These are phyloP conservation scores for Drosophila picticornis DNA, from an alignment of 2,888 invertebrate genomes.

Conservation along the genomic window DNA sequence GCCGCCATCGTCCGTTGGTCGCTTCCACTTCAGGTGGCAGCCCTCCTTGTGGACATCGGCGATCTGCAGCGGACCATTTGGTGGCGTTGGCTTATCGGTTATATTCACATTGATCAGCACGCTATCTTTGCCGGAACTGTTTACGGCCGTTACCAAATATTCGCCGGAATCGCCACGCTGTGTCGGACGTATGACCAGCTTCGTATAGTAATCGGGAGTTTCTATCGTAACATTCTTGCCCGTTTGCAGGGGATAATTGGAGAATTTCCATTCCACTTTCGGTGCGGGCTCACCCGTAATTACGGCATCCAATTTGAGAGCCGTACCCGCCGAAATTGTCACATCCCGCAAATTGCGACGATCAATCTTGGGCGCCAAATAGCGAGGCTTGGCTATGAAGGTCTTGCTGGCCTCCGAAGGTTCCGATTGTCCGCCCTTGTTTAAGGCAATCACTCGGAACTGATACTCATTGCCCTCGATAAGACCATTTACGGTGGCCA, in stretches of 20 bases:
- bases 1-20: slow-evolving; percentile 97
- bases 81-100: slow-evolving; percentile 94
- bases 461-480: slow-evolving; percentile 98
- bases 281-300: slow-evolving; percentile 98
- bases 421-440: slow-evolving; percentile 97
- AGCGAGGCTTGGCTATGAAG: slow-evolving; percentile 94
- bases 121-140: slow-evolving; percentile 94
- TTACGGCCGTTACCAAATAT: slow-evolving; percentile 93
- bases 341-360: slow-evolving; percentile 95
- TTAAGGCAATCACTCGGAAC: slow-evolving; percentile 97
- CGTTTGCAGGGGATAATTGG: slow-evolving; percentile 90
- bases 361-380: slow-evolving; percentile 98
- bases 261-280: slow-evolving; percentile 95
- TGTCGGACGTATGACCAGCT: slow-evolving; percentile 93
- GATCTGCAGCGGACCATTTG: slow-evolving; percentile 95
- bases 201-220: slow-evolving; percentile 94
- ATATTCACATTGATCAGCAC: slow-evolving; percentile 93
- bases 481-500: slow-evolving; percentile 94
- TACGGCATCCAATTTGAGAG: slow-evolving; percentile 96
- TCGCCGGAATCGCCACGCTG: slow-evolving; percentile 93
- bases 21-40: slow-evolving; percentile 97
- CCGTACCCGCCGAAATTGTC: slow-evolving; percentile 95
- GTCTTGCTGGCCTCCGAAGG: slow-evolving; percentile 95
- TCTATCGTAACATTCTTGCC: slow-evolving; percentile 92
- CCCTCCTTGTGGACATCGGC: slow-evolving; percentile 97